Conservation (phyloP, 2,113 vertebrate genomes). For the Pimephales promelas region DNA sequence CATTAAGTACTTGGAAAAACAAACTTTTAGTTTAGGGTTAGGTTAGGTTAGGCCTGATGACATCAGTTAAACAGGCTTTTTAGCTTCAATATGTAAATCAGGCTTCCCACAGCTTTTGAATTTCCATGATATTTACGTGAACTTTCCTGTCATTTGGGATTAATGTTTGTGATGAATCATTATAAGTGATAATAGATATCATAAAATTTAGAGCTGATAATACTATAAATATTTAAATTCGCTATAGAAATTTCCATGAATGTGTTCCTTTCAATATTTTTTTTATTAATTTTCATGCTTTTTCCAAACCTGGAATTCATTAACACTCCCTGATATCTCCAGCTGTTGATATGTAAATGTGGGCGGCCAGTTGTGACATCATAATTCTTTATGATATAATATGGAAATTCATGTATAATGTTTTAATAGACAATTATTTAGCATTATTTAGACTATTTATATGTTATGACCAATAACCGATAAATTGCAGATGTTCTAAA, state of each 20-base stretch:
- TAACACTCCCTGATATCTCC: too few species aligned
- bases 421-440: neutral
- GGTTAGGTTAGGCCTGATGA: too few species aligned
- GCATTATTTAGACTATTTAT: neutral
- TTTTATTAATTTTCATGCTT: too few species aligned
- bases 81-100: neutral
- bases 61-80: neutral
- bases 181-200: too few species aligned
- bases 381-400: too few species aligned
- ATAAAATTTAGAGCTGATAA: neutral
- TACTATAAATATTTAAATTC: neutral
- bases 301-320: too few species aligned
- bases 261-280: too few species aligned
- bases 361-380: too few species aligned
- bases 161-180: too few species aligned
- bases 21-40: too few species aligned
- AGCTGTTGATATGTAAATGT: too few species aligned
- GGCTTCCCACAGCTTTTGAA: neutral
- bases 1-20: neutral
- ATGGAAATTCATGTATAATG: too few species aligned
- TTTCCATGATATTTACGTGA: neutral
- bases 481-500: neutral
- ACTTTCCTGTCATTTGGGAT: neutral
- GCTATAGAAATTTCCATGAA: neutral
- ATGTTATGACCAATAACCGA: neutral